These are phyloP conservation scores for Apodemus agrarius DNA, from an alignment of 2,797 vertebrate species.

Conservation along the genomic window DNA sequence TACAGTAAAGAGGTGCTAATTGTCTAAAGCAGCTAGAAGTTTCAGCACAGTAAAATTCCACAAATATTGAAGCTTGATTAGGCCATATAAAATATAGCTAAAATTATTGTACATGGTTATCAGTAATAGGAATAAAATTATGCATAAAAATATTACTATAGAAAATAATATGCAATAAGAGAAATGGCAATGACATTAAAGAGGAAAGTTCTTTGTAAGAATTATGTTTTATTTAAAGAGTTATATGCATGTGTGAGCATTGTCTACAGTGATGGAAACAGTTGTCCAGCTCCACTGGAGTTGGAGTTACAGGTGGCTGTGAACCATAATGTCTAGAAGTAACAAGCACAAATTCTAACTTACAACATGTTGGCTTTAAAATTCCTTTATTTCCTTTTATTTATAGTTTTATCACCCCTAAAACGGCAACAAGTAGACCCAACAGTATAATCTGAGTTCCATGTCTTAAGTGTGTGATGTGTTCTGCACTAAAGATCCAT, in stretches of 20 bases:
- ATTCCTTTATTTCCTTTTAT: neutral
- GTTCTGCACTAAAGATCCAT: neutral
- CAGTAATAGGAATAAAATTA: neutral
- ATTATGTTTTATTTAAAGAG: neutral
- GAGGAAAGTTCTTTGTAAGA: neutral
- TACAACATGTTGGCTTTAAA: neutral
- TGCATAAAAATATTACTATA: neutral
- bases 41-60: constrained; percentile 65
- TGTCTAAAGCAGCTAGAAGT: constrained; percentile 76
- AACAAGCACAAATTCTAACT: neutral
- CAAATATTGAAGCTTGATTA: constrained; percentile 77
- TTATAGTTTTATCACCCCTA: neutral
- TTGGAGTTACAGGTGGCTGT: neutral
- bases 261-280: neutral
- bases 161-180: neutral
- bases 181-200: neutral
- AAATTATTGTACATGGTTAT: constrained; percentile 63
- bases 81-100: neutral
- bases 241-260: neutral
- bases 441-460: neutral
- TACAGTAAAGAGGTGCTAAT: constrained; percentile 84
- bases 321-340: neutral
- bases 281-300: neutral
- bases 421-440: neutral
- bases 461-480: neutral